These are phyloP conservation scores for Alcis repandata DNA, from an alignment of 2,888 invertebrate species.

Conservation along the genomic window DNA sequence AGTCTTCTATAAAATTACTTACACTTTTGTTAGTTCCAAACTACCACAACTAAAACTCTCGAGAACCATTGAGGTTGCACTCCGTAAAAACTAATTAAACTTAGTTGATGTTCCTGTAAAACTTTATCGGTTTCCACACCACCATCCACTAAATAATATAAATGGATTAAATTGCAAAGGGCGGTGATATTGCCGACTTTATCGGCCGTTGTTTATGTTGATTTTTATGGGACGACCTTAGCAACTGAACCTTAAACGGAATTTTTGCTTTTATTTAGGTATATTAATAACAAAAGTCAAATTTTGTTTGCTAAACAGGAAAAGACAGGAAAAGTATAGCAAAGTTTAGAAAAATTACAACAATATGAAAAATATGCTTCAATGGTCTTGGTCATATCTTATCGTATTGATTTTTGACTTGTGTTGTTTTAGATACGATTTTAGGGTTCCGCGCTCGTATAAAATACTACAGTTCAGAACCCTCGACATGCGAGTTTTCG, in stretches of 20 bases:
- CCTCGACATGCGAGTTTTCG: no score
- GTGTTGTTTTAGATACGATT: no score
- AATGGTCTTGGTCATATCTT: no score
- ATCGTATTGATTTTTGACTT: no score
- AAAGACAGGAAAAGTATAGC: no score
- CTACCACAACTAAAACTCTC: neutral
- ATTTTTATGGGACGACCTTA: slow-evolving; percentile 22
- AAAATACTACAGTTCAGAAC: no score
- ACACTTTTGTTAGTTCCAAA: no score
- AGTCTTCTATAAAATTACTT: no score
- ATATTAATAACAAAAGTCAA: neutral
- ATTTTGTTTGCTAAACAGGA: no score
- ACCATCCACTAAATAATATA: slow-evolving; percentile 34
- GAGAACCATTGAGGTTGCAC: slow-evolving; percentile 20
- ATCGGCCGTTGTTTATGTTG: slow-evolving; percentile 33
- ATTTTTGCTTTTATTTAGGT: neutral
- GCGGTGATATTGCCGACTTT: slow-evolving; percentile 25
- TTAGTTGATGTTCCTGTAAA: slow-evolving; percentile 29
- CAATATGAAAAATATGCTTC: no score
- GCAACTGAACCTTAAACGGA: slow-evolving; percentile 6
- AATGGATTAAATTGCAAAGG: slow-evolving; percentile 35
- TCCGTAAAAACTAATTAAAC: slow-evolving; percentile 33
- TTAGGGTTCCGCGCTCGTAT: no score
- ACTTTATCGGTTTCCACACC: slow-evolving; percentile 29
- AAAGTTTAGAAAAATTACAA: no score